Base-by-base conservation (phyloP, 1,140 invertebrate genomes). In the Nebria ingens region DNA sequence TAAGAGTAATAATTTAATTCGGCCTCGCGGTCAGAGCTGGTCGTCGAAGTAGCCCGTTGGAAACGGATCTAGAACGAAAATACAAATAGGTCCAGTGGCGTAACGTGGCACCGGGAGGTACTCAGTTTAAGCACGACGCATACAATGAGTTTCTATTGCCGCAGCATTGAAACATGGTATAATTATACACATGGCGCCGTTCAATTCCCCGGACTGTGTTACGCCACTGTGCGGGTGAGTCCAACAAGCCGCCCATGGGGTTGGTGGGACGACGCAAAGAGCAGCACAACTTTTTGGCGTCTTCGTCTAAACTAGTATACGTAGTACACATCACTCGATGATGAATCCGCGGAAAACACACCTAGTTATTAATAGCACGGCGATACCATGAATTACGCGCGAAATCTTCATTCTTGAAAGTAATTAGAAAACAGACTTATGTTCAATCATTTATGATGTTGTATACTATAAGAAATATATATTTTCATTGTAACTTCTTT, bases 61-160 rank as follows among this genome's bases (percentile, higher is more conserved):
- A 45, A 45, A 45, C 17, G 40, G 17, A 45, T 45, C 40, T 45
- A 45, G 40, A 45, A 45, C 40, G 40, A 45, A 45, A 45, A 45
- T 45, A 45, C 40, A 45, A 45, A 17, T 45, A 45, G 40, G 40
- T 45, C 17, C 40, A 45, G 40, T 45, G 40, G 40, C 40, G 40
- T 45, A 45, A 45, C 40, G 15, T 45, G 25, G n/a, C n/a, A 34
- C 25, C 6, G 25, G 25, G 25, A 34, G 25, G 25, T 34, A 34
- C n/a, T n/a, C n/a, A n/a, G n/a, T n/a, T n/a, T n/a, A n/a, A n/a
- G n/a, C n/a, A n/a, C n/a, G n/a, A n/a, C n/a, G n/a, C n/a, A n/a
- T n/a, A n/a, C n/a, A n/a, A n/a, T n/a, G n/a, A n/a, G n/a, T n/a
- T n/a, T n/a, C n/a, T n/a, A n/a, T n/a, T n/a, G n/a, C n/a, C n/a